Percentiles rank a stretch among this genome's conserved stretches.
Evolutionary conservation across 1,140 invertebrate species (phyloP).

Genomic region (Metopolophium dirhodum): DNA sequence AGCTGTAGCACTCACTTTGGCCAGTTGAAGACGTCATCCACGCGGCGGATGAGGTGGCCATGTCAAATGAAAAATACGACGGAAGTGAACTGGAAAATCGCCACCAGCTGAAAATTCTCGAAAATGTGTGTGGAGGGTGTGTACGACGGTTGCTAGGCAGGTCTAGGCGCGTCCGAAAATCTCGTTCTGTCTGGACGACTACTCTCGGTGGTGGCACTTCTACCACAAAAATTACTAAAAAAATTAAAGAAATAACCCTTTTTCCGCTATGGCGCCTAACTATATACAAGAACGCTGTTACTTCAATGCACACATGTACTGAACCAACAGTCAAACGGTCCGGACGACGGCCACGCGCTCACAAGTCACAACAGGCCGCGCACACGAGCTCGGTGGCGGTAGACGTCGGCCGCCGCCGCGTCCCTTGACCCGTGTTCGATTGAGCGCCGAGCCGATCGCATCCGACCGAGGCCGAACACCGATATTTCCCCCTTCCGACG

Average conservation of each 20-base stretch:
- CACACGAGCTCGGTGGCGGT: conserved; percentile 19
- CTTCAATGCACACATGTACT: background rate
- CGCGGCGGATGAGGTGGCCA: conserved; percentile 1
- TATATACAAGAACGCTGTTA: background rate
- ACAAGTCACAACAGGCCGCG: conserved; percentile 54
- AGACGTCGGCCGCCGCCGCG: conserved; percentile 31
- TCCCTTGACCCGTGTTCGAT: conserved; percentile 53
- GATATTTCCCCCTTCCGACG: background rate
- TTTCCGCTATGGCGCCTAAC: background rate
- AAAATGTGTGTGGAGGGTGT: background rate
- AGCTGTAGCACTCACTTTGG: conserved; percentile 13
- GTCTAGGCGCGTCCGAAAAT: background rate
- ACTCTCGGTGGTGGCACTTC: background rate
- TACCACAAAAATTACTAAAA: background rate
- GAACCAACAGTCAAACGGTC: background rate
- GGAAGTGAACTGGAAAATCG: background rate
- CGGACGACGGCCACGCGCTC: conserved; percentile 48
- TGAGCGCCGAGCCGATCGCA: conserved; percentile 25
- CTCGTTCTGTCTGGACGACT: background rate
- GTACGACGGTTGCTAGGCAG: background rate
- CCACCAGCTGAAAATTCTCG: background rate
- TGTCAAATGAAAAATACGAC: background rate
- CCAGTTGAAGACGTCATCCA: conserved; percentile 15
- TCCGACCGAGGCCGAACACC: conserved; percentile 19
- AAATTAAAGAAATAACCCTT: background rate